Evolutionary conservation across 2,113 vertebrate species (phyloP).

Genomic region (Nesogale talazaci): DNA sequence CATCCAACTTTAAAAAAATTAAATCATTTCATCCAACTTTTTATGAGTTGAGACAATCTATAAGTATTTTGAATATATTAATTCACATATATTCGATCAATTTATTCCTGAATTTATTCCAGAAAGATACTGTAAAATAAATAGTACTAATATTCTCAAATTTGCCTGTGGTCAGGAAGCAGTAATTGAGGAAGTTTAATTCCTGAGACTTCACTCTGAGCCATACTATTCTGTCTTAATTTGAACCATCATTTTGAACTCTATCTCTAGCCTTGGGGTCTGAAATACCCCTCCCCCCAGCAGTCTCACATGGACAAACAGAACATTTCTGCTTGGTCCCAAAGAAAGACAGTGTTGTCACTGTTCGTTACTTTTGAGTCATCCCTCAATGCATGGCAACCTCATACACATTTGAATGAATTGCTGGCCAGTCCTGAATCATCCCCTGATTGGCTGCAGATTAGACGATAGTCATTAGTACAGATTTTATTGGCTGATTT

Average conservation of each 20-base stretch:
- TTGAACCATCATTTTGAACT: not conserved
- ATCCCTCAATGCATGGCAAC: not conserved
- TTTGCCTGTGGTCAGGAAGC: not conserved
- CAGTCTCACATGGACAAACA: not conserved
- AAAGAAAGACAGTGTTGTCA: not conserved
- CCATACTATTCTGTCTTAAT: not conserved
- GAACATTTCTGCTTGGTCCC: not conserved
- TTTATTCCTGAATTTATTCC: constrained; percentile 25
- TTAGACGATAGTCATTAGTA: not conserved
- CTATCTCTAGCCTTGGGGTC: not conserved
- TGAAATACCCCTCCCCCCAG: not conserved
- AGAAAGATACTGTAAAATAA: not conserved
- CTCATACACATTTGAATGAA: not conserved
- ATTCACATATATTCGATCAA: constrained; percentile 11
- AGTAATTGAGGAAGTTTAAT: not conserved
- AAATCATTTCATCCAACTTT: constrained; percentile 14
- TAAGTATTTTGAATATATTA: constrained; percentile 1
- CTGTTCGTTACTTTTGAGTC: not conserved
- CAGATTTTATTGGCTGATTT: not conserved
- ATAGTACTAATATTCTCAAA: not conserved
- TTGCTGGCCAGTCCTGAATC: not conserved
- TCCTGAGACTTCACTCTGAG: not conserved
- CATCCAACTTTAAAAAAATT: not conserved
- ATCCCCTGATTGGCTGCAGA: not conserved
- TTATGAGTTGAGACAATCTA: not conserved